Evolutionary conservation across 2,113 vertebrate species (phyloP).

Genomic region (Mustelus asterias): DNA sequence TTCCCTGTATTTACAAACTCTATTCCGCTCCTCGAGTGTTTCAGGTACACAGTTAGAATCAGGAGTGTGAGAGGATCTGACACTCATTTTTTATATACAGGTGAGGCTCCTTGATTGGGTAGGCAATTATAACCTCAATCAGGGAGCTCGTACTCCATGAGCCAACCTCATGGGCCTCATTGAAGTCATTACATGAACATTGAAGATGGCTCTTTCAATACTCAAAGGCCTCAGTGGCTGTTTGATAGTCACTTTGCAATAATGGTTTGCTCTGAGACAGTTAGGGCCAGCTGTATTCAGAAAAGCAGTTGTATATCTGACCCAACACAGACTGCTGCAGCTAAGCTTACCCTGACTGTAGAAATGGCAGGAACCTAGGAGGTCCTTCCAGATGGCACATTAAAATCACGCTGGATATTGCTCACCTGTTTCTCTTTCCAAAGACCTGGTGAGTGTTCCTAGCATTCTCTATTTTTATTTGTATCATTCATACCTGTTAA

Average conservation of each 20-base stretch:
- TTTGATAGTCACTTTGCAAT: background rate
- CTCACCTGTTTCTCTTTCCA: background rate
- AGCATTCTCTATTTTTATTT: background rate
- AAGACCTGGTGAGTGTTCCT: background rate
- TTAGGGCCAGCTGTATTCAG: background rate
- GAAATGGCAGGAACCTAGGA: background rate
- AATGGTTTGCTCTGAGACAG: background rate
- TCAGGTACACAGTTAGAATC: too few species aligned
- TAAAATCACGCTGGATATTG: background rate
- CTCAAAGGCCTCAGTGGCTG: background rate
- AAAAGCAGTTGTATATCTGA: background rate
- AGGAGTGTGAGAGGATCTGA: too few species aligned
- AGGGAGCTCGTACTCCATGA: too few species aligned
- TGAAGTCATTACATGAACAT: too few species aligned
- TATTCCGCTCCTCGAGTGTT: too few species aligned
- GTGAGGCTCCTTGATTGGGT: too few species aligned
- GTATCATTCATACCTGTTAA: background rate
- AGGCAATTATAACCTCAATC: too few species aligned
- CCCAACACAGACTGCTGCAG: background rate
- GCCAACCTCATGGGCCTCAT: too few species aligned
- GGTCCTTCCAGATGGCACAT: background rate
- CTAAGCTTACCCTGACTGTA: background rate
- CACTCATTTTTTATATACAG: too few species aligned
- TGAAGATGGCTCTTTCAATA: background rate
- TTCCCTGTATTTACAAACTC: too few species aligned